Conservation (phyloP, 2,888 invertebrate species). For the Callimorpha dominula region DNA sequence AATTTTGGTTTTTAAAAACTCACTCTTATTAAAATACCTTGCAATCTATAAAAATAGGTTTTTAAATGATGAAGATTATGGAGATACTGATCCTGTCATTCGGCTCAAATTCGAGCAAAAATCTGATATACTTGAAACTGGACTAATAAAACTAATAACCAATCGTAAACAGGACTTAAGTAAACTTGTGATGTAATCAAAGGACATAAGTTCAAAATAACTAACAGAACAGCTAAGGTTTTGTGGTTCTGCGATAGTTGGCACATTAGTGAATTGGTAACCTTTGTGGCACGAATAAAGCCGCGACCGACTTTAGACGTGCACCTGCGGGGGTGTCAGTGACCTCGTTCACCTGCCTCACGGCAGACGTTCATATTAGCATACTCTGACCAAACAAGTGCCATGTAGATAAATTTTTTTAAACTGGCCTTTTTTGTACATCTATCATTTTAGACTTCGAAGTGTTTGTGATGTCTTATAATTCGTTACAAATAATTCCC, state of each 20-base stretch:
- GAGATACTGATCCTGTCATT: too few species aligned
- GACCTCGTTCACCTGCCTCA: conserved; percentile 81
- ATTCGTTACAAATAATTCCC: background rate
- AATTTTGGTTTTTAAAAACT: background rate
- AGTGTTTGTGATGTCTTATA: background rate
- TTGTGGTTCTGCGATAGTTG: conserved; percentile 42
- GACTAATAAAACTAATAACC: background rate
- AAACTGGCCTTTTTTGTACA: conserved; percentile 16
- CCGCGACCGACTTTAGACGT: conserved; percentile 49
- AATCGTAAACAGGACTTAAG: background rate
- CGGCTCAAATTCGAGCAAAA: too few species aligned
- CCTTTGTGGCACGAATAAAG: conserved; percentile 50
- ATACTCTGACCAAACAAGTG: conserved; percentile 60
- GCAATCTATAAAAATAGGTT: background rate
- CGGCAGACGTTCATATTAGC: conserved; percentile 66
- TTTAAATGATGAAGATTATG: background rate
- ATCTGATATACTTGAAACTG: background rate
- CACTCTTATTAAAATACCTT: background rate
- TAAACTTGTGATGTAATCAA: background rate
- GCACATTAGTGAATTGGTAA: conserved; percentile 15
- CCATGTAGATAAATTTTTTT: conserved; percentile 42
- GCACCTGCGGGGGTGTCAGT: conserved; percentile 75
- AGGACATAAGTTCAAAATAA: conserved; percentile 52
- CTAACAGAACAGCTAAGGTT: conserved; percentile 42
- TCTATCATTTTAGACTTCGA: conserved; percentile 10